A percentile compares a stretch with the other conserved stretches of the same genome.
Evolutionary conservation across 2,888 invertebrate species (phyloP).

Genomic region (Macrosoma leucophasiata): DNA sequence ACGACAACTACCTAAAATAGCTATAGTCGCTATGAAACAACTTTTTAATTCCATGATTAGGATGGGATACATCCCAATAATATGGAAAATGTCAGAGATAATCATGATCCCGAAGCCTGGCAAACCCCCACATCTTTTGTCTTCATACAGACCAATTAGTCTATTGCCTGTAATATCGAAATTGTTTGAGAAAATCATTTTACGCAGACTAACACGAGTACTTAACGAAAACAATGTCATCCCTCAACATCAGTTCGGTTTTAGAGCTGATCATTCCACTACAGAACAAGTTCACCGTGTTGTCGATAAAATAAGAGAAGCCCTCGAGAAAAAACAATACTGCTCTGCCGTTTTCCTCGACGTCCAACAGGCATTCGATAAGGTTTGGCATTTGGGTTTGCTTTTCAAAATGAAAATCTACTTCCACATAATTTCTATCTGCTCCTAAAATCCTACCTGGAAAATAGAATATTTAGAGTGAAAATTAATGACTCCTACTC

Average conservation of each 20-base stretch:
- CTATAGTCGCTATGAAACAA: constrained; percentile 7
- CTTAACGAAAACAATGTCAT: too few relatives aligned
- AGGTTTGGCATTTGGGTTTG: constrained; percentile 26
- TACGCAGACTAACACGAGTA: too few relatives aligned
- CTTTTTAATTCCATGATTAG: constrained; percentile 14
- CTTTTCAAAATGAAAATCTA: constrained; percentile 22
- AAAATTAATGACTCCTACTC: too few relatives aligned
- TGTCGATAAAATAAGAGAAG: constrained; percentile 6
- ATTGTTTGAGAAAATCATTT: too few relatives aligned
- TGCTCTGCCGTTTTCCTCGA: too few relatives aligned
- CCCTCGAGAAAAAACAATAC: constrained; percentile 15
- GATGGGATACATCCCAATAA: constrained; percentile 8
- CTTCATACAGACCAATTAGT: too few relatives aligned
- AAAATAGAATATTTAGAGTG: constrained; percentile 5
- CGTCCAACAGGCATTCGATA: constrained; percentile 27
- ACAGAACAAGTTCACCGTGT: constrained; percentile 15
- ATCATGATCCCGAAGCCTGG: constrained; percentile 17
- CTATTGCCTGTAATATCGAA: too few relatives aligned
- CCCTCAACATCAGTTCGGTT: constrained; percentile 20
- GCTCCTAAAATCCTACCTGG: constrained; percentile 20
- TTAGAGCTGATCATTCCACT: constrained; percentile 14
- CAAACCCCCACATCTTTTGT: constrained; percentile 13
- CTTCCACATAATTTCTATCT: constrained; percentile 9
- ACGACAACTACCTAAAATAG: constrained; percentile 7
- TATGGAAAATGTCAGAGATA: constrained; percentile 20